Base-by-base conservation (phyloP, 2,888 invertebrate species). In the Gari tellinella region DNA sequence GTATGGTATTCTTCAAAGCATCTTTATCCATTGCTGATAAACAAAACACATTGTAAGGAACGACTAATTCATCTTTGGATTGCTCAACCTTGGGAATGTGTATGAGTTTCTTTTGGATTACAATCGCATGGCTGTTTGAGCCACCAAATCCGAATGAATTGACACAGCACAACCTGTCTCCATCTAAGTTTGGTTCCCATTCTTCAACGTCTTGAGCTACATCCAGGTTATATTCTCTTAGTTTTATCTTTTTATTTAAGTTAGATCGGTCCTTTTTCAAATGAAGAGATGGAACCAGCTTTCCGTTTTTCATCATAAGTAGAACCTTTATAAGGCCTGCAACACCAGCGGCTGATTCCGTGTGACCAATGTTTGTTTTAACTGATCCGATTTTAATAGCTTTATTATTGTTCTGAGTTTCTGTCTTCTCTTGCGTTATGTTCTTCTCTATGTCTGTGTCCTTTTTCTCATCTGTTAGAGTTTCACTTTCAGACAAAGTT, bases 61-160 rank as follows among this genome's bases (percentile, higher is more conserved):
- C 17, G 15, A 17, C 17, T n/a, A 14, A 19, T 4, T 37, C 31
- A 19, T 58, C 58, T 7, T 7, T 21, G 17, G n/a, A 17, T 8
- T 25, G 7, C 14, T 15, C 21, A 5, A 19, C 15, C 12, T 21
- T 15, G 12, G 10, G 8, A n/a, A 38, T 7, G 0, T 41, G 1
- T n/a, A 3, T 10, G 4, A 14, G 5, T 4, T 37, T 25, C 15
- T 19, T n/a, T 37, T 68, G 51, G n/a, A 43, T n/a, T 23, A 86
- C 17, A 37, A 83, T 63, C 10, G 73, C 78, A 70, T 86, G 85
- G 1, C 64, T 48, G 41, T 86, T 86, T 15, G 80, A 82, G 5
- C 85, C 86, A 1, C 86, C 85, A 60, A 83, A 82, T 5, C 86
- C 83, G 62, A 85, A 86, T 8, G 79, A 80, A 64, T 82, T 85